Evolutionary conservation across 2,797 vertebrate species (phyloP), one percentile per base, ranked within the genome.

Genomic region (Gouania willdenowi): DNA sequence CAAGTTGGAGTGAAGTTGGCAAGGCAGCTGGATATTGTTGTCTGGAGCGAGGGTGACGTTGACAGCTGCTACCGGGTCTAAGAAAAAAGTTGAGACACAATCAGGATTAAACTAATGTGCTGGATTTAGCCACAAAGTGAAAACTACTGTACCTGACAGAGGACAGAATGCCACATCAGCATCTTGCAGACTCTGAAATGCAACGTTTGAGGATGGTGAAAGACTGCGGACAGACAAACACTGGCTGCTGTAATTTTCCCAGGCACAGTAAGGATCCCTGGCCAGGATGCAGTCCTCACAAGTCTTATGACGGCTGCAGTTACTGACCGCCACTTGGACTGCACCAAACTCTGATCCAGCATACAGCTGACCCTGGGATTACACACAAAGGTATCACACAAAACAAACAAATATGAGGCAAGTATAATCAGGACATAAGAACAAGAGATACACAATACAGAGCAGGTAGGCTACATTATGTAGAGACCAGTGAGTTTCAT

Each of bases 271-370:
- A 0, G 90, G 91, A 40, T 91, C 90, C 46, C 89, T 70, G 7
- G 89, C 82, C 54, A 92, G 49, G 52, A 92, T 8, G 17, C 91
- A 92, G 65, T 91, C 89, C 52, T 61, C 46, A 66, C 91, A 91
- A 2, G 47, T 33, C 26, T 24, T 13, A 17, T 89, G 79, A 2
- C 36, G 79, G 31, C 55, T 66, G 60, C 91, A 91, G 46, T 72
- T 69, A 3, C 85, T 77, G 35, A 88, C 45, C 0, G 88, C 86
- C 36, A 91, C 78, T 74, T 92, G 90, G 10, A 85, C 57, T 0
- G 76, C 86, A 2, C 64, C 83, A 4, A 81, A 81, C 0, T 35
- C 45, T n/a, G 90, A 89, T 2, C 86, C 87, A 1, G 51, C 85
- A 5, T 86, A 90, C 17, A 92, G 57, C 15, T 87, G 77, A 1